Base-by-base conservation (phyloP, 2,797 vertebrate species). In the Ceryle rudis region DNA sequence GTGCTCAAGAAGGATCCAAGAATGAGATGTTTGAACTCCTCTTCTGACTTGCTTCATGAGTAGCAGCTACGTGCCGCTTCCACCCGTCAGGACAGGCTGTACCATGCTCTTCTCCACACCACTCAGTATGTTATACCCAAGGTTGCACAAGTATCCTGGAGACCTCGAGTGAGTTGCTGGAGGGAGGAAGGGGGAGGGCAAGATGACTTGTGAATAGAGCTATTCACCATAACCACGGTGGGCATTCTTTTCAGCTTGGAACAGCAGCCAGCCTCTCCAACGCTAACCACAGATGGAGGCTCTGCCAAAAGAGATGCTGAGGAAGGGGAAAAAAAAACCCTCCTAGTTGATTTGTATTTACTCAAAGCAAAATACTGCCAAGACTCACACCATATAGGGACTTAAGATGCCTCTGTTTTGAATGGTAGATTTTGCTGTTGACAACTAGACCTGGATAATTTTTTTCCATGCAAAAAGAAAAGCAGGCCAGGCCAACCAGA, bases 141-240 rank as follows among this genome's bases (percentile, higher is more conserved):
- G 86, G 88, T 57, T 82, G 66, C 65, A 70, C 49, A 57, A 73
- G 72, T 26, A 22, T 81, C 74, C 94, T 67, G 83, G 94, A 91
- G 90, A 73, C 95, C 93, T 57, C n/a, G 15, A 70, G 57, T 35
- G 58, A 86, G 70, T 33, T 88, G 58, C 85, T 94, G 88, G 60
- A 80, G 72, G 77, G 86, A 81, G 51, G 39, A 60, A 42, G 55
- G 57, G 73, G 86, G 88, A 80, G 73, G 14, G 58, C 46, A 82
- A 88, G 95, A 67, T 95, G 92, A 77, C 62, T 71, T 39, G 81
- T 98, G 98, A 98, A 98, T 98, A 88, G 86, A 92, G 46, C 94
- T 95, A 97, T 98, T 98, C 97, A 98, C 71, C 95, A 82, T 74
- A 88, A 93, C 95, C 93, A 92, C 4, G 8, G 57, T 89, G 87